These are phyloP conservation scores for Calameuta filiformis DNA, from an alignment of 2,888 invertebrate species.

Conservation along the genomic window DNA sequence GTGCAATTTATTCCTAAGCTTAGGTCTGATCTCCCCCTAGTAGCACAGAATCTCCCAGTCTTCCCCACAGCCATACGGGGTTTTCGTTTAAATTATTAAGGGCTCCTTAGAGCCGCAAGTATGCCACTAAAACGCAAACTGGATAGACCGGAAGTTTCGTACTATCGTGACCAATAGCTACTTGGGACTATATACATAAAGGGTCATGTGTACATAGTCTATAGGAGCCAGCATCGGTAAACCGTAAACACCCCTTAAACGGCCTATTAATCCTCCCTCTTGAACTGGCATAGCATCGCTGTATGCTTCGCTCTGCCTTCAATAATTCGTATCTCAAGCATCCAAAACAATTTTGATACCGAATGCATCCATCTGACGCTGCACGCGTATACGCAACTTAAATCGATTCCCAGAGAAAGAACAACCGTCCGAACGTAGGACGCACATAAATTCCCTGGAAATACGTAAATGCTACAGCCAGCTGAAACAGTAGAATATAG, in stretches of 20 bases:
- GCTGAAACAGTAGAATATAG: neutral
- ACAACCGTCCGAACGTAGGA: neutral
- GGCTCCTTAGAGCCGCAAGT: constrained; percentile 36
- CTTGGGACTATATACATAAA: neutral
- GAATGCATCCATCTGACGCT: neutral
- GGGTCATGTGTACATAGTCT: neutral
- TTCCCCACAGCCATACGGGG: neutral
- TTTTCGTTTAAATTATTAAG: constrained; percentile 37
- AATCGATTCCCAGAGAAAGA: neutral
- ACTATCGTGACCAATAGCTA: neutral
- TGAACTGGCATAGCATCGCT: neutral
- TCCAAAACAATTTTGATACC: neutral
- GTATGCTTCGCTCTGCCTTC: neutral
- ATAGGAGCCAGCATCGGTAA: constrained; percentile 29
- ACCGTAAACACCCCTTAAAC: constrained; percentile 52
- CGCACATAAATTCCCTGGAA: neutral
- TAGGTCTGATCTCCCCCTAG: neutral
- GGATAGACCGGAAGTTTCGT: neutral
- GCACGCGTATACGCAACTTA: neutral
- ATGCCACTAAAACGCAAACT: neutral
- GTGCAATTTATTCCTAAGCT: neutral
- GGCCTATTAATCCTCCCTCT: constrained; percentile 46
- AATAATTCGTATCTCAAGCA: neutral
- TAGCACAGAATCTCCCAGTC: neutral
- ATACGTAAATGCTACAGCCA: neutral